phyloP scores from a whole-genome alignment of 2,888 invertebrate genomes.

The Sceliomorpha sp. region DNA sequence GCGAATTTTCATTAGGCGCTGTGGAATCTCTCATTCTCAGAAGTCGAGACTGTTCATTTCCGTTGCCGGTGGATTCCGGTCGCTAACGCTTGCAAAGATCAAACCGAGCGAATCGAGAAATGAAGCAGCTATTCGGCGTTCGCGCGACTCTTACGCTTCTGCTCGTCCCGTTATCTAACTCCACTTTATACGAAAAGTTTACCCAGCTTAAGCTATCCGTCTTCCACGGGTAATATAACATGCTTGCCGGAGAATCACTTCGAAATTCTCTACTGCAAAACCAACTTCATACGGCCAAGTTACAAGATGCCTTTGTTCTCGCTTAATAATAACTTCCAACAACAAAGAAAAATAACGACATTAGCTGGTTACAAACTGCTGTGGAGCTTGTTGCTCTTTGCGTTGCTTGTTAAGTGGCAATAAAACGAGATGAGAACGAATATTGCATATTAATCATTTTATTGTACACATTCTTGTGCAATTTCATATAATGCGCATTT shows the following conservation, averaged over 20 bases:
- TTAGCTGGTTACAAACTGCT: constrained; percentile 32
- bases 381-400: constrained; percentile 28
- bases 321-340: constrained; percentile 31
- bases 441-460: too few species aligned
- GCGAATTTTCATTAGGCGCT: constrained; percentile 66
- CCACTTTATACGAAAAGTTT: constrained; percentile 50
- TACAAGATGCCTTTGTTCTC: constrained; percentile 39
- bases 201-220: constrained; percentile 38
- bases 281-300: constrained; percentile 28
- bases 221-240: constrained; percentile 42
- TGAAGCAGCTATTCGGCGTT: constrained; percentile 30
- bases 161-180: constrained; percentile 33
- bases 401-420: constrained; percentile 7
- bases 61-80: constrained; percentile 29
- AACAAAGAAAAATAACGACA: constrained; percentile 42
- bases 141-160: constrained; percentile 10
- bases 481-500: too few species aligned
- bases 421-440: too few species aligned
- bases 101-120: constrained; percentile 45
- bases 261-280: constrained; percentile 6
- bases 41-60: constrained; percentile 48
- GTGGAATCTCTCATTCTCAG: constrained; percentile 64
- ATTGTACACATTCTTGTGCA: too few species aligned
- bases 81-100: constrained; percentile 22
- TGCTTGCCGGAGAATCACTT: constrained; percentile 28